Base-by-base conservation (phyloP, 2,888 invertebrate species). In the Lacanobia oleracea region DNA sequence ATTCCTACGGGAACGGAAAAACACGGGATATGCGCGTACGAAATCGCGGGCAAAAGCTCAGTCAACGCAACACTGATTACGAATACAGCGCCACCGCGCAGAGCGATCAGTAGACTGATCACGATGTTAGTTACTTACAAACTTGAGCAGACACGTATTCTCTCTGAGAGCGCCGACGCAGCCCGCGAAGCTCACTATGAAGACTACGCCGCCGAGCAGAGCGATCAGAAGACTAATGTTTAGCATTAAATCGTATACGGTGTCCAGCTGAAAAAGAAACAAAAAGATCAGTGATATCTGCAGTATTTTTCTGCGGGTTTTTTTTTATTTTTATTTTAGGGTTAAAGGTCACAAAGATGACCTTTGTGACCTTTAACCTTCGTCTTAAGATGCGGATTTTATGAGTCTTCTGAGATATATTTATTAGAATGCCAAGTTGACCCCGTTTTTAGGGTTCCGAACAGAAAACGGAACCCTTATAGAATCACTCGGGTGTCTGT, bases 161-260 rank as follows among this genome's bases (percentile, higher is more conserved):
- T 99, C 99, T 74, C 99, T 95, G 10, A 98, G 94, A 0, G 98
- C 98, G 59, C 98, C 99, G 18, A 99, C 97, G 91, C 99, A 99
- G 9, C 99, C 99, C 27, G 98, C 98, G 93, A 99, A 99, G 92
- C 99, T 99, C 67, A 99, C 98, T 65, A 98, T 97, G 93, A 99
- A 99, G n/a, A 99, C 98, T 10, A 99, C 97, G 48, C 97, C 97
- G 4, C 99, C 99, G 74, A 98, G 97, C 72, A 99, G 97, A n/a
- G 99, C 98, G 94, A 99, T 97, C 68, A 99, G 97, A 73, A 99
- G 96, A 37, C 99, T 99, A 86, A 99, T 98, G 93, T 99, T 99
- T 68, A 99, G 95, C 82, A 98, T 97, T 53, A 99, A 97, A 94
- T 99, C 99, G 90, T 99, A 99, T 16, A 99, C 97, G 65, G 98